phyloP scores from a whole-genome alignment of 2,888 invertebrate species.

The Ormyrus pomaceus region DNA sequence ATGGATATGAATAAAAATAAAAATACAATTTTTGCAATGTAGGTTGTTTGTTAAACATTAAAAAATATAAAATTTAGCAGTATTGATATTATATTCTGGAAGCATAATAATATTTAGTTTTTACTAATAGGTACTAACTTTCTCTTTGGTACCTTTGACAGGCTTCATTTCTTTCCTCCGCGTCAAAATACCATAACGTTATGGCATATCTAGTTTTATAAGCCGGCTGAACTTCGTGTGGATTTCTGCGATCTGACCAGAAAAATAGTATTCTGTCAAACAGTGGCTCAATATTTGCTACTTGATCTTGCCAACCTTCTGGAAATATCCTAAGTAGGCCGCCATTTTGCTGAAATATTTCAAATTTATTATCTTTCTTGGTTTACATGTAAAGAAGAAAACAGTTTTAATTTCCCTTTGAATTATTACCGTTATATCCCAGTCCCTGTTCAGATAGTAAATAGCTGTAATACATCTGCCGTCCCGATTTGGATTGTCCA shows the following conservation, averaged over 20 bases:
- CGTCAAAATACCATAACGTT: slow-evolving; percentile 94
- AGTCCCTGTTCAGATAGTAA: slow-evolving; percentile 96
- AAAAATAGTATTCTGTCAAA: slow-evolving; percentile 97
- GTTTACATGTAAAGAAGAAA: background rate
- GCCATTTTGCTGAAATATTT: slow-evolving; percentile 78
- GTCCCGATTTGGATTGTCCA: slow-evolving; percentile 97
- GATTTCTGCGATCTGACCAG: slow-evolving; percentile 98
- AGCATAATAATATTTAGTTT: slow-evolving; percentile 28
- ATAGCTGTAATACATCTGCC: slow-evolving; percentile 98
- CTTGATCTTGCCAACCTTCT: slow-evolving; percentile 87
- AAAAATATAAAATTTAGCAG: too few relatives aligned
- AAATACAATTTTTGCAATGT: too few relatives aligned
- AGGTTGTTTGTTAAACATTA: too few relatives aligned
- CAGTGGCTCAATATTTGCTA: slow-evolving; percentile 93
- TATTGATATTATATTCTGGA: background rate
- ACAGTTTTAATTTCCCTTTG: slow-evolving; percentile 58
- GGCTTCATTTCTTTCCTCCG: slow-evolving; percentile 87
- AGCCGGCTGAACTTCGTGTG: slow-evolving; percentile 97
- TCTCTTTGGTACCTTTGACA: slow-evolving; percentile 79
- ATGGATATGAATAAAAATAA: background rate
- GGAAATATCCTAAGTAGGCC: slow-evolving; percentile 95
- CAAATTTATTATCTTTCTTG: background rate
- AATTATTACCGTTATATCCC: slow-evolving; percentile 85
- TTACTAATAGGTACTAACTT: slow-evolving; percentile 71
- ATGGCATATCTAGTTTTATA: slow-evolving; percentile 93